Evolutionary conservation across 30 jellyfish, hydroid and myxozoan genomes (phyloP).

Genomic region (Aurelia sp.): DNA sequence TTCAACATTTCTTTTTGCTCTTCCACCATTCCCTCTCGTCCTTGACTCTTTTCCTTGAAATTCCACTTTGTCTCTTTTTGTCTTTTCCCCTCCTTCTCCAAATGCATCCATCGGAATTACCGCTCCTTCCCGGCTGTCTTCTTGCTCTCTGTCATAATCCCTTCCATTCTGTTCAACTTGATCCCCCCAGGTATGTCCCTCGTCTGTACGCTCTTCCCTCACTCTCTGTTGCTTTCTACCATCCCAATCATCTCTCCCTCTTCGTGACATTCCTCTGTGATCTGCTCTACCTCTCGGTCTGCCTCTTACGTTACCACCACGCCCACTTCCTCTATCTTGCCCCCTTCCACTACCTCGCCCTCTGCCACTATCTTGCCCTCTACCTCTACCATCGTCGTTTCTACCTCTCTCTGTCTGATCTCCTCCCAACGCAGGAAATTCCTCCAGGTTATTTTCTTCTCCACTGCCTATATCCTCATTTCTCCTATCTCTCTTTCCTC

Average conservation of each 20-base stretch:
- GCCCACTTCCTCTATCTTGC: slow-evolving; percentile 30
- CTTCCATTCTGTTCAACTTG: not conserved
- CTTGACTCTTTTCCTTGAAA: too few relatives aligned
- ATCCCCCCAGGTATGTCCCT: not conserved
- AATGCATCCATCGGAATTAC: too few relatives aligned
- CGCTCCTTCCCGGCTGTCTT: slow-evolving; percentile 20
- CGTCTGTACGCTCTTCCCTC: not conserved
- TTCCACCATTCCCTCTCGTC: too few relatives aligned
- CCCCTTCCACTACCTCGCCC: too few relatives aligned
- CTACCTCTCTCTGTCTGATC: not conserved
- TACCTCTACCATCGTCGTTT: too few relatives aligned
- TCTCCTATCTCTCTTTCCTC: slow-evolving; percentile 15
- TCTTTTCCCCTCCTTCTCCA: too few relatives aligned
- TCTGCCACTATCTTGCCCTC: too few relatives aligned
- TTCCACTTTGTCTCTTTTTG: too few relatives aligned
- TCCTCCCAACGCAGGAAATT: slow-evolving; percentile 28
- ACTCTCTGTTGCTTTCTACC: not conserved
- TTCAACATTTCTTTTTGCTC: too few relatives aligned
- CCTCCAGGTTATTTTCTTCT: slow-evolving; percentile 8
- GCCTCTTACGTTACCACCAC: slow-evolving; percentile 36
- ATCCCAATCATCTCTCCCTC: slow-evolving; percentile 15
- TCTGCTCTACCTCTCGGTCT: slow-evolving; percentile 56
- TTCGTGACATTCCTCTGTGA: slow-evolving; percentile 18
- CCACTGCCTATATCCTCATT: not conserved
- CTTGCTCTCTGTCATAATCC: slow-evolving; percentile 1